Evolutionary conservation across 2,797 vertebrate species (phyloP).

Genomic region (Urocyon cinereoargenteus): DNA sequence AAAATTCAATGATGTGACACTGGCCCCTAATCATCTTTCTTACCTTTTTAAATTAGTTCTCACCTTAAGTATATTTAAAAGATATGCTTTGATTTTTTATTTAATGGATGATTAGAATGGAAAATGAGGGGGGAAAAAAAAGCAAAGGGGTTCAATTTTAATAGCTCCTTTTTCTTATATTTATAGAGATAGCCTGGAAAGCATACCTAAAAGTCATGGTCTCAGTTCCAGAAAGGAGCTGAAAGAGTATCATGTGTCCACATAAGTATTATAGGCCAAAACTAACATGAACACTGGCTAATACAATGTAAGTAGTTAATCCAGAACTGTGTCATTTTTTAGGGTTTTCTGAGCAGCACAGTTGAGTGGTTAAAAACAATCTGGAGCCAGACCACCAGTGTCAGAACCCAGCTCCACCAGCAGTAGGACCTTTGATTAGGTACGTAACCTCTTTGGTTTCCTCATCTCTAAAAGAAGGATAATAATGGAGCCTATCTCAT

Average conservation of each 20-base stretch:
- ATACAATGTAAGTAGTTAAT: background rate
- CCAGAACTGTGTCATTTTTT: background rate
- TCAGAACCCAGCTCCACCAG: background rate
- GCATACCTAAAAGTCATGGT: background rate
- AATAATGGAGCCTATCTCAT: background rate
- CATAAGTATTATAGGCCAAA: background rate
- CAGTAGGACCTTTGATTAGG: background rate
- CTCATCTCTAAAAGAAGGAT: background rate
- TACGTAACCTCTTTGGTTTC: background rate
- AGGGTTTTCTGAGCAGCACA: background rate
- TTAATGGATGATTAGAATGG: background rate
- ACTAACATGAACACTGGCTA: background rate
- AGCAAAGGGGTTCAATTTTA: background rate
- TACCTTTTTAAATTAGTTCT: slow-evolving; percentile 16
- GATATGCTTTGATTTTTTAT: background rate
- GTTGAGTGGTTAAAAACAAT: background rate
- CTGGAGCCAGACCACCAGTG: background rate
- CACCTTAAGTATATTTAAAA: background rate
- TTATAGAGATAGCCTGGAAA: background rate
- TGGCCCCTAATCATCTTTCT: background rate
- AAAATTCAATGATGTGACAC: background rate
- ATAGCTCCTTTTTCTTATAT: background rate
- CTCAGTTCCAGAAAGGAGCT: background rate
- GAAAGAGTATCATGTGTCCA: background rate
- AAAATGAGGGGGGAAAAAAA: background rate